These are phyloP conservation scores for Acanthoscelides obtectus DNA, from an alignment of 2,888 invertebrate species.

Conservation along the genomic window DNA sequence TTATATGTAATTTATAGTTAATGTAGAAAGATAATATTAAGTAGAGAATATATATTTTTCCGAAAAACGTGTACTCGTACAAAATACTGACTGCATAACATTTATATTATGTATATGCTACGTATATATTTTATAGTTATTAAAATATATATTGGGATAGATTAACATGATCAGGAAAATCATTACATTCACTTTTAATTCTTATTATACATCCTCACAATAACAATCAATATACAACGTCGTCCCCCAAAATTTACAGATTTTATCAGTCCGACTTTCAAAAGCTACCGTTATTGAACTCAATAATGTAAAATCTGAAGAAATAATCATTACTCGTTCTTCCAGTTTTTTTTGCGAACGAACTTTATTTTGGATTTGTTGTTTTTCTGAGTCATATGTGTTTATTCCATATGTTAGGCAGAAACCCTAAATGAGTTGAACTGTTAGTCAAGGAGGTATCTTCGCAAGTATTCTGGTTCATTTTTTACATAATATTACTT, in stretches of 20 bases:
- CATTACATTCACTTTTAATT: conserved; percentile 41
- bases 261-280: background rate
- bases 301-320: background rate
- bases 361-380: too few species aligned
- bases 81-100: conserved; percentile 47
- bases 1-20: conserved; percentile 44
- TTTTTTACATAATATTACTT: too few species aligned
- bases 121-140: conserved; percentile 41
- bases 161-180: conserved; percentile 39
- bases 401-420: too few species aligned
- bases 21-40: conserved; percentile 48
- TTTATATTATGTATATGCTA: conserved; percentile 39
- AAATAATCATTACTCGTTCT: too few species aligned
- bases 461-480: too few species aligned
- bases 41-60: conserved; percentile 46
- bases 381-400: too few species aligned
- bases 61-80: conserved; percentile 50
- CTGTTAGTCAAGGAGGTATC: too few species aligned
- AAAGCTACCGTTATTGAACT: background rate
- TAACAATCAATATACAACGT: conserved; percentile 41
- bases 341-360: too few species aligned
- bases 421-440: too few species aligned
- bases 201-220: conserved; percentile 45
- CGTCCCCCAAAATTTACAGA: conserved; percentile 28
- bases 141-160: conserved; percentile 45